A percentile compares a stretch with the other conserved stretches of the same genome.
Evolutionary conservation across 2,888 invertebrate genomes (phyloP).

Genomic region (Bibio marci): DNA sequence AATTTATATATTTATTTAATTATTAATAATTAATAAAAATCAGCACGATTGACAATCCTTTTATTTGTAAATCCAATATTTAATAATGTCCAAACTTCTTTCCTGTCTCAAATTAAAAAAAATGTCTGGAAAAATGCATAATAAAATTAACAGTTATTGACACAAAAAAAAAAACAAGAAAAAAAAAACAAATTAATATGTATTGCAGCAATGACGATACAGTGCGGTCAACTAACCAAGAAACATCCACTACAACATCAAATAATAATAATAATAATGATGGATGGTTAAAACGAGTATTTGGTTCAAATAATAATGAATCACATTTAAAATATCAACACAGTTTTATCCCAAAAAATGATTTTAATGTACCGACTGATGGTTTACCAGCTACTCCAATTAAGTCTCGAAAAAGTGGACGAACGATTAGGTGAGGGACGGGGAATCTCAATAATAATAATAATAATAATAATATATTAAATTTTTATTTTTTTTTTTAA

Average conservation of each 20-base stretch:
- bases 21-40: no score
- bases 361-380: conserved; percentile 28
- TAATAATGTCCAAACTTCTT: no score
- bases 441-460: no score
- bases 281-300: conserved; percentile 29
- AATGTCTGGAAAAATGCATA: no score
- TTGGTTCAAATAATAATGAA: conserved; percentile 11
- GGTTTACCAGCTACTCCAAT: conserved; percentile 22
- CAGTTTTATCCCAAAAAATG: conserved; percentile 13
- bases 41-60: no score
- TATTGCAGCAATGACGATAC: conserved; percentile 2
- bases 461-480: no score
- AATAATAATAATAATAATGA: conserved; percentile 16
- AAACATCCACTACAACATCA: conserved; percentile 12
- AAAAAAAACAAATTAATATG: neutral
- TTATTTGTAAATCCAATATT: no score
- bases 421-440: conserved; percentile 33
- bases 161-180: neutral
- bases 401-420: conserved; percentile 18
- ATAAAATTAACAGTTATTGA: neutral
- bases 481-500: neutral
- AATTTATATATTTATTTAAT: no score
- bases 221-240: conserved; percentile 7
- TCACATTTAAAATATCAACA: conserved; percentile 13
- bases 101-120: no score